Evolutionary conservation across 2,113 vertebrate species (phyloP).

Genomic region (Percopsis transmontana): DNA sequence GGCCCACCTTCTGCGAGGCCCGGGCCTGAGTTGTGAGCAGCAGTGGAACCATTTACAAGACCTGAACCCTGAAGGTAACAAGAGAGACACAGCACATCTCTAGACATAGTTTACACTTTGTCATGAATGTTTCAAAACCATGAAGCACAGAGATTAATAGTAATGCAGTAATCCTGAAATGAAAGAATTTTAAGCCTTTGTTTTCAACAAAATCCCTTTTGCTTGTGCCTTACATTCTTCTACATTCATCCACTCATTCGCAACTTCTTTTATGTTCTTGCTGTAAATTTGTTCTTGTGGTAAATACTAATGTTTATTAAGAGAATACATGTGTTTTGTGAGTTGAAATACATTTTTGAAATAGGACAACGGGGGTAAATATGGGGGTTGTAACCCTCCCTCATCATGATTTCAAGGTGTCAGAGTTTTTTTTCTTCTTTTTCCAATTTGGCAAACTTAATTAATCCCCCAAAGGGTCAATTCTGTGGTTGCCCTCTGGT

Average conservation of each 20-base stretch:
- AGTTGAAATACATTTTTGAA: slow-evolving; percentile 5
- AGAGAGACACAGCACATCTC: slow-evolving; percentile 3
- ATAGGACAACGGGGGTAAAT: neutral
- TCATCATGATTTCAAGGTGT: too few species aligned
- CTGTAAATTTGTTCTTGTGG: slow-evolving; percentile 3
- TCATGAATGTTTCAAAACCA: slow-evolving; percentile 2
- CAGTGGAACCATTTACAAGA: slow-evolving; percentile 19
- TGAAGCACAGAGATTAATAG: slow-evolving; percentile 22
- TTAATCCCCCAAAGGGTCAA: too few species aligned
- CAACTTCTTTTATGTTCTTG: slow-evolving; percentile 2
- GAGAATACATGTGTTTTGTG: neutral
- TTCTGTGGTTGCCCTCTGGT: too few species aligned
- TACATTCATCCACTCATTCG: neutral
- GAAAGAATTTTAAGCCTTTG: slow-evolving; percentile 31
- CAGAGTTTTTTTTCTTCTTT: too few species aligned
- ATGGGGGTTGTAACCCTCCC: neutral
- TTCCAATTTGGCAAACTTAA: too few species aligned
- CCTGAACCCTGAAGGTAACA: slow-evolving; percentile 13
- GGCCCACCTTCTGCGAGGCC: slow-evolving; percentile 57
- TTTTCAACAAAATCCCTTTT: slow-evolving; percentile 13
- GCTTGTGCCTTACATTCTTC: neutral
- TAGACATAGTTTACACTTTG: slow-evolving; percentile 11
- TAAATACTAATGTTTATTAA: slow-evolving; percentile 8
- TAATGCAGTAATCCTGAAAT: slow-evolving; percentile 23
- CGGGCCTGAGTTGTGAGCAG: slow-evolving; percentile 38